phyloP scores from a whole-genome alignment of 1,140 invertebrate species.

The Medauroidea extradentata region DNA sequence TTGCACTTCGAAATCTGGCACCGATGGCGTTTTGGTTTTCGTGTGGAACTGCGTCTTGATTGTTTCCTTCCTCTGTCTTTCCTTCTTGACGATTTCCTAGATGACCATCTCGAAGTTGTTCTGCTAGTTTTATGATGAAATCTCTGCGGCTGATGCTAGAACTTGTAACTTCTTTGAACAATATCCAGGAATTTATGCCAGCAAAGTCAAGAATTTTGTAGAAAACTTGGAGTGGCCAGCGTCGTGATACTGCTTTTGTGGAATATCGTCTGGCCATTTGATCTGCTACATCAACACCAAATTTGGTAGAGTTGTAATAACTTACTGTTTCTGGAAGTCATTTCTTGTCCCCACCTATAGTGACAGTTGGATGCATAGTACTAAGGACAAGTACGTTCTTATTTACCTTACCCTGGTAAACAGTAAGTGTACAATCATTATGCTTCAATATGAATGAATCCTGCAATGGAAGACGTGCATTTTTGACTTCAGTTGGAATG shows the following conservation, averaged over 20 bases:
- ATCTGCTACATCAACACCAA: conserved; percentile 22
- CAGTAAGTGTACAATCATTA: conserved; percentile 13
- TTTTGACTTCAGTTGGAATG: too few relatives aligned
- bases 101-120: too few relatives aligned
- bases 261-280: conserved; percentile 22
- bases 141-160: too few relatives aligned
- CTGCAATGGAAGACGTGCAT: too few relatives aligned
- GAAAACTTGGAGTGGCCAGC: conserved; percentile 27
- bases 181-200: conserved; percentile 20
- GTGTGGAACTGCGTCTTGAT: too few relatives aligned
- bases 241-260: conserved; percentile 11
- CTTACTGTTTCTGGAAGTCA: conserved; percentile 22
- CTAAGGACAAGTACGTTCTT: conserved; percentile 26
- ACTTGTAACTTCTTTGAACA: conserved; percentile 8
- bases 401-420: conserved; percentile 27
- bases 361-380: conserved; percentile 21
- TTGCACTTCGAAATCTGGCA: too few relatives aligned
- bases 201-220: conserved; percentile 26
- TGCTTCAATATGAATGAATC: too few relatives aligned
- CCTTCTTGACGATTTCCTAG: too few relatives aligned
- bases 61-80: too few relatives aligned
- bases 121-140: too few relatives aligned
- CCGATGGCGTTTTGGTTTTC: too few relatives aligned
- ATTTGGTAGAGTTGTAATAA: conserved; percentile 29
- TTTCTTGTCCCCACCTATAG: conserved; percentile 17